Conservation (phyloP, 2,888 invertebrate genomes). For the Matsumyia berberina region DNA sequence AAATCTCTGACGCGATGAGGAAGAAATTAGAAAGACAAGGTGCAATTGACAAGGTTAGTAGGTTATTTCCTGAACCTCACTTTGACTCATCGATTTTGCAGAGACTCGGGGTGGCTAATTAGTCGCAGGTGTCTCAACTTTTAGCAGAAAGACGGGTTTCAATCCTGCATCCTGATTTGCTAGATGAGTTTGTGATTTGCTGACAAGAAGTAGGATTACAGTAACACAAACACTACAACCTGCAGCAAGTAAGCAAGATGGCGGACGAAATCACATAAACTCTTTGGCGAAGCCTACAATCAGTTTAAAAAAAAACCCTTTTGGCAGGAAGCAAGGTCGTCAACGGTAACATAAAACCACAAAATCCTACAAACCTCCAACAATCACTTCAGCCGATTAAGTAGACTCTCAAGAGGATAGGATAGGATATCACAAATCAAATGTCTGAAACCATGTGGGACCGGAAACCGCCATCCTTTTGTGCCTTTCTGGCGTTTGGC, state of each 20-base stretch:
- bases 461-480: constrained; percentile 2
- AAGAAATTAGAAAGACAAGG: constrained; percentile 10
- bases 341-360: constrained; percentile 58
- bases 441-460: constrained; percentile 12
- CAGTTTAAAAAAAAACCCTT: not conserved
- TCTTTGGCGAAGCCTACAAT: constrained; percentile 21
- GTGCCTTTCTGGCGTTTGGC: constrained; percentile 38
- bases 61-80: not conserved
- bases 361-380: constrained; percentile 19
- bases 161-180: too few relatives aligned
- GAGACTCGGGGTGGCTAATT: not conserved
- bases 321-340: constrained; percentile 55
- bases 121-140: too few relatives aligned
- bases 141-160: too few relatives aligned
- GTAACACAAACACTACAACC: not conserved
- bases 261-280: constrained; percentile 23
- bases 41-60: not conserved
- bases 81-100: not conserved
- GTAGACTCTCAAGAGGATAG: constrained; percentile 56
- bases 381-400: constrained; percentile 46
- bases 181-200: too few relatives aligned
- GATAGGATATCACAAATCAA: constrained; percentile 64
- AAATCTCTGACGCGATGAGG: constrained; percentile 7
- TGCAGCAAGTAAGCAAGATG: not conserved
- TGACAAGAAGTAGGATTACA: too few relatives aligned